Evolutionary conservation across 1,140 invertebrate species (phyloP).

Genomic region (Centruroides sculpturatus): DNA sequence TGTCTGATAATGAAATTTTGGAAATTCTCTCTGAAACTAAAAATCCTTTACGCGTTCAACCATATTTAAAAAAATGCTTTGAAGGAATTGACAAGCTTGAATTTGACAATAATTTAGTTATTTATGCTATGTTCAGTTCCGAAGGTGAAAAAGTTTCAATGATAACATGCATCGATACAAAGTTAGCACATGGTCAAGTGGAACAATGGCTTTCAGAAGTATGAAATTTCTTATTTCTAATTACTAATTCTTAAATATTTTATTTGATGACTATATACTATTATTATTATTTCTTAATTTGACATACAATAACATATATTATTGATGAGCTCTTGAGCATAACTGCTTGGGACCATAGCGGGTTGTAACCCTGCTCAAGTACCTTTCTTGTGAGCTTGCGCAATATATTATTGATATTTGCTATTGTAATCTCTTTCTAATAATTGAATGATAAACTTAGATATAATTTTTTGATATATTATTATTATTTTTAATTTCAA

Average conservation of each 20-base stretch:
- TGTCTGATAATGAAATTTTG: constrained; percentile 89
- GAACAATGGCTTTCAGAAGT: constrained; percentile 80
- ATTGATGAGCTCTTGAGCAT: too few relatives aligned
- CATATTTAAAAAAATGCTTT: constrained; percentile 85
- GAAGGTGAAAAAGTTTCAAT: constrained; percentile 66
- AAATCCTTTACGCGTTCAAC: constrained; percentile 71
- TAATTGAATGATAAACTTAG: neutral
- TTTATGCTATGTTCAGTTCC: constrained; percentile 67
- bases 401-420: neutral
- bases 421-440: neutral
- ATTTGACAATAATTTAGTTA: constrained; percentile 61
- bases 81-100: constrained; percentile 49
- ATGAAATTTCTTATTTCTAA: neutral
- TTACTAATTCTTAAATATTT: neutral
- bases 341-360: too few relatives aligned
- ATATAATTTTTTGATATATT: neutral
- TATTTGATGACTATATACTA: neutral
- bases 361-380: too few relatives aligned
- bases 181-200: constrained; percentile 66
- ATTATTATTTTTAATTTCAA: too few relatives aligned
- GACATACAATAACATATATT: neutral
- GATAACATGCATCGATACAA: constrained; percentile 52
- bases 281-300: neutral
- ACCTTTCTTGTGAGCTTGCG: too few relatives aligned
- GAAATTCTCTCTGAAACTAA: constrained; percentile 88